These are phyloP conservation scores for Metridium senile DNA, from an alignment of 92 coral and sea anemone species.

Conservation along the genomic window DNA sequence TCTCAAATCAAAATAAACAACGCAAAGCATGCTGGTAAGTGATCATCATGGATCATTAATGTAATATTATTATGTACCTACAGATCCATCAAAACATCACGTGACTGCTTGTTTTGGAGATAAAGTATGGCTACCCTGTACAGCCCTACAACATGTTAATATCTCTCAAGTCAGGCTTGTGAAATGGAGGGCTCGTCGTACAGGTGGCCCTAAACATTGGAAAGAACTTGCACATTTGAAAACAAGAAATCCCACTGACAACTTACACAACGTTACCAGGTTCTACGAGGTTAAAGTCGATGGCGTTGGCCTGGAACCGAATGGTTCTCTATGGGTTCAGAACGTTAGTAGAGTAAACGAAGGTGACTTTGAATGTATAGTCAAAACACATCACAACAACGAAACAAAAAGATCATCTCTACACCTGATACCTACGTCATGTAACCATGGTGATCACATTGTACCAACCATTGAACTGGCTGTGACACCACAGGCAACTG, in stretches of 20 bases:
- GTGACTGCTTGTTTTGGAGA: conserved; percentile 11
- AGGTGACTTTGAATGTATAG: conserved; percentile 36
- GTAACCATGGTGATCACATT: not conserved
- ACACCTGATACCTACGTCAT: not conserved
- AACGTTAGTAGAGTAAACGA: conserved; percentile 9
- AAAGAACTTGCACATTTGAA: conserved; percentile 2
- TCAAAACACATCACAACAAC: conserved; percentile 22
- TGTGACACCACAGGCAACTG: not conserved
- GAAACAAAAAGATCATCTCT: conserved; percentile 7
- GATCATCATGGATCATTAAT: too few species aligned
- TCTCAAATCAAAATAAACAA: too few species aligned
- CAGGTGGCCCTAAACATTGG: conserved; percentile 8
- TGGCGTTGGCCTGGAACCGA: conserved; percentile 18
- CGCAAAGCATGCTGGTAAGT: too few species aligned
- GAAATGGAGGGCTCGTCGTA: conserved; percentile 17
- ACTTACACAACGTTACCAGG: conserved; percentile 1
- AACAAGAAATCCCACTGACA: not conserved
- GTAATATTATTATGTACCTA: not conserved
- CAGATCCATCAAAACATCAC: not conserved
- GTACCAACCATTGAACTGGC: not conserved
- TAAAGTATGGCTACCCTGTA: conserved; percentile 6
- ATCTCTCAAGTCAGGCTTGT: conserved; percentile 12
- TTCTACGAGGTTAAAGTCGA: conserved; percentile 6
- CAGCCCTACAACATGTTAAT: not conserved
- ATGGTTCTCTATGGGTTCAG: conserved; percentile 21